Evolutionary conservation across 2,888 invertebrate species (phyloP).

Genomic region (Thecophora atra): DNA sequence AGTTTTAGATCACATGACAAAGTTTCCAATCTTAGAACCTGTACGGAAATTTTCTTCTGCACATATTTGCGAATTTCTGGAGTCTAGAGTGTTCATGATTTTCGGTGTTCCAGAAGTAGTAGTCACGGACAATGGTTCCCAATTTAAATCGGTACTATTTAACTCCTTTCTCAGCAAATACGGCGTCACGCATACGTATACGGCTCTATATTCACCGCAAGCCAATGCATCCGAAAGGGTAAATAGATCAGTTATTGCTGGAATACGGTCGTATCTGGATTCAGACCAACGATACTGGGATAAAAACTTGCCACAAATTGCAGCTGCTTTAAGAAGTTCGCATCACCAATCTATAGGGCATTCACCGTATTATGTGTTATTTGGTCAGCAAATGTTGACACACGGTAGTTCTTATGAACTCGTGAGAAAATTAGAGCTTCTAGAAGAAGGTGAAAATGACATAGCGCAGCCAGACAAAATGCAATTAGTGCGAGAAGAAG

Average conservation of each 20-base stretch:
- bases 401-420: conserved; percentile 21
- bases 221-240: background rate
- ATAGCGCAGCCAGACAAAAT: background rate
- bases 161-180: conserved; percentile 35
- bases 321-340: background rate
- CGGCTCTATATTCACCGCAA: conserved; percentile 9
- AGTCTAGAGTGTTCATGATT: conserved; percentile 40
- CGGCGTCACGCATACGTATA: background rate
- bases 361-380: conserved; percentile 20
- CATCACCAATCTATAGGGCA: background rate
- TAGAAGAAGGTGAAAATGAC: background rate
- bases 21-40: conserved; percentile 7
- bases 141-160: conserved; percentile 43
- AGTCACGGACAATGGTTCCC: conserved; percentile 50
- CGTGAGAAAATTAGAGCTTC: background rate
- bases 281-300: conserved; percentile 17
- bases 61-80: background rate
- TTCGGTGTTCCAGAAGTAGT: conserved; percentile 48
- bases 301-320: conserved; percentile 4
- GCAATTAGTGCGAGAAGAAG: conserved; percentile 1
- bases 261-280: conserved; percentile 7
- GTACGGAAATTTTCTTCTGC: background rate
- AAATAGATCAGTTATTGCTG: conserved; percentile 15
- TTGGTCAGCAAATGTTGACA: conserved; percentile 20
- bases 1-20: background rate